These are phyloP conservation scores for Threskiornis aethiopicus DNA, from an alignment of 2,797 vertebrate genomes.

Conservation along the genomic window DNA sequence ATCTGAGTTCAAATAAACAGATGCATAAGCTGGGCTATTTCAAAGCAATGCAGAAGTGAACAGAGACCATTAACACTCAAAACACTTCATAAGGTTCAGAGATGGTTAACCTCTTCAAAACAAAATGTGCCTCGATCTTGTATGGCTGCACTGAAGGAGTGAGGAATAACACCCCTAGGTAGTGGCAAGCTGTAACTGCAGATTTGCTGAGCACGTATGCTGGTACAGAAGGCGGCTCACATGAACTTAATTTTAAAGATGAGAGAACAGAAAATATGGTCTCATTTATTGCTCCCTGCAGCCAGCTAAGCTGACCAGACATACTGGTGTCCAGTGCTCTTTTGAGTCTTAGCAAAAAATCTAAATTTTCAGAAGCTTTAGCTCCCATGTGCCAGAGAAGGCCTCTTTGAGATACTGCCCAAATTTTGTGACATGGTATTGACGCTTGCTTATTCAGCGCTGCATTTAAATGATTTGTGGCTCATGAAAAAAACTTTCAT, in stretches of 20 bases:
- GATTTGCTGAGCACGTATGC: not conserved
- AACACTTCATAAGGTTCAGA: conserved; percentile 13
- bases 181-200: not conserved
- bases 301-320: not conserved
- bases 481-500: not conserved
- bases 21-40: conserved; percentile 31
- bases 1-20: conserved; percentile 61
- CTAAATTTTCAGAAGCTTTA: not conserved
- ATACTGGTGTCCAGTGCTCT: not conserved
- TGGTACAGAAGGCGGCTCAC: not conserved
- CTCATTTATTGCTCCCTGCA: not conserved
- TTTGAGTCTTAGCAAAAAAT: not conserved
- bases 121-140: not conserved
- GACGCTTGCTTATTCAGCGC: not conserved
- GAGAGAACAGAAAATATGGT: not conserved
- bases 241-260: not conserved
- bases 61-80: conserved; percentile 24
- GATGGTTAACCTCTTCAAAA: conserved; percentile 20
- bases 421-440: not conserved
- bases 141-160: not conserved
- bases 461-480: not conserved
- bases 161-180: not conserved
- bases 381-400: not conserved
- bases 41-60: conserved; percentile 20
- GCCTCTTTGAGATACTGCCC: not conserved